These are phyloP conservation scores for Heliconius melpomene DNA, from an alignment of 1,140 invertebrate species.

Conservation along the genomic window DNA sequence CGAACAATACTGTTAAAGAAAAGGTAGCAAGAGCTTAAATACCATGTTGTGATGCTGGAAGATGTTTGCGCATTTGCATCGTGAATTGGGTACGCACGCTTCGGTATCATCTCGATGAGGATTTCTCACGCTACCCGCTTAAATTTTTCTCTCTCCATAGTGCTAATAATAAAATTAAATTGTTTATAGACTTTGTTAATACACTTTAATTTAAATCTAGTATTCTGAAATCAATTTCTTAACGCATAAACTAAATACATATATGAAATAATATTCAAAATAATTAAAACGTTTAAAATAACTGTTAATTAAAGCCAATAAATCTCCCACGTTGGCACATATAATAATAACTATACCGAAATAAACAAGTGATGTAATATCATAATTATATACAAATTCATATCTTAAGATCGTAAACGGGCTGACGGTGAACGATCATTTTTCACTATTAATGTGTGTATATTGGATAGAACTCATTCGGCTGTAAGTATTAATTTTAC, in stretches of 20 bases:
- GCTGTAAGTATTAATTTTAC: conserved; percentile 61
- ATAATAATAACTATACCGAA: conserved; percentile 57
- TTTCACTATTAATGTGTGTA: conserved; percentile 68
- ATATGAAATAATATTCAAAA: background rate
- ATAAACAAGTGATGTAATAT: conserved; percentile 61
- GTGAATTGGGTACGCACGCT: conserved; percentile 76
- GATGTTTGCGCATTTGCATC: conserved; percentile 72
- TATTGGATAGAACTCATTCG: conserved; percentile 52
- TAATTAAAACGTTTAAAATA: conserved; percentile 52
- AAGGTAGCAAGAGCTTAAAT: conserved; percentile 53
- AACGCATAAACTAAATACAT: background rate
- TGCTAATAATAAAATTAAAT: conserved; percentile 10
- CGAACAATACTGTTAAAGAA: conserved; percentile 58
- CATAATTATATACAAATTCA: conserved; percentile 70
- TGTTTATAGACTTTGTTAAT: background rate
- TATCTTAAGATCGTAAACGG: conserved; percentile 57
- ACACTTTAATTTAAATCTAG: background rate
- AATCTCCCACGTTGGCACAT: conserved; percentile 54
- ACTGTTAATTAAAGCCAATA: conserved; percentile 52
- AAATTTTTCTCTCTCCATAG: conserved; percentile 16
- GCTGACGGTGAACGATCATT: conserved; percentile 55
- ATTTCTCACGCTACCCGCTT: conserved; percentile 73
- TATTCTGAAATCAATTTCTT: background rate
- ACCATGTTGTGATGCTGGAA: conserved; percentile 41
- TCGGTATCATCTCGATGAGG: conserved; percentile 52